Conservation (phyloP, 2,888 invertebrate species). For the Melanchra persicariae region DNA sequence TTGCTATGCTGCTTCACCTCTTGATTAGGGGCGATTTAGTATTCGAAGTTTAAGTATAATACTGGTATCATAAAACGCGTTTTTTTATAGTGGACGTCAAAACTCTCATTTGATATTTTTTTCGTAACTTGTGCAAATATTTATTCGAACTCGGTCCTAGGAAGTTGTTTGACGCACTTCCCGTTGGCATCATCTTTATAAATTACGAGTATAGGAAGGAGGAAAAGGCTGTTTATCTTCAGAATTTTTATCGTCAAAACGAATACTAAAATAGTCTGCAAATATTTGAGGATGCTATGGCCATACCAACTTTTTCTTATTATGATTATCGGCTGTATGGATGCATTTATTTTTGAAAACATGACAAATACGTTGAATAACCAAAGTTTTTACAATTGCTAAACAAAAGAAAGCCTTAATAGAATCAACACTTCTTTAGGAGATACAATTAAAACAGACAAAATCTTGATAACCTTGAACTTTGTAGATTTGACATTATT, state of each 20-base stretch:
- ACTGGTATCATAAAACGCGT: no score
- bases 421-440: not conserved
- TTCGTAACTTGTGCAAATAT: not conserved
- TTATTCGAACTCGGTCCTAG: slow-evolving; percentile 17
- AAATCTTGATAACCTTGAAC: slow-evolving; percentile 47
- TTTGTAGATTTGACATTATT: slow-evolving; percentile 12
- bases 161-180: slow-evolving; percentile 51
- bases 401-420: not conserved
- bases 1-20: slow-evolving; percentile 9
- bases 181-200: slow-evolving; percentile 42
- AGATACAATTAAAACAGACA: not conserved
- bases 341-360: not conserved
- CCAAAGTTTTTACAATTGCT: not conserved
- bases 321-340: not conserved
- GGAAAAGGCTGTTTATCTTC: slow-evolving; percentile 37
- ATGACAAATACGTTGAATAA: not conserved
- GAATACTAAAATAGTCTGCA: not conserved
- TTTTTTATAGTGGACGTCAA: no score
- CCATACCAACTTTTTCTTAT: not conserved
- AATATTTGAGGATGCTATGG: slow-evolving; percentile 14
- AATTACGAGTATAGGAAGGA: slow-evolving; percentile 31
- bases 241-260: slow-evolving; percentile 10
- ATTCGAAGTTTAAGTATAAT: not conserved
- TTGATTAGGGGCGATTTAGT: slow-evolving; percentile 1
- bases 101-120: no score